Evolutionary conservation across 2,888 invertebrate species (phyloP), one percentile per base, ranked within the genome.

Genomic region (Hedychridium roseum): DNA sequence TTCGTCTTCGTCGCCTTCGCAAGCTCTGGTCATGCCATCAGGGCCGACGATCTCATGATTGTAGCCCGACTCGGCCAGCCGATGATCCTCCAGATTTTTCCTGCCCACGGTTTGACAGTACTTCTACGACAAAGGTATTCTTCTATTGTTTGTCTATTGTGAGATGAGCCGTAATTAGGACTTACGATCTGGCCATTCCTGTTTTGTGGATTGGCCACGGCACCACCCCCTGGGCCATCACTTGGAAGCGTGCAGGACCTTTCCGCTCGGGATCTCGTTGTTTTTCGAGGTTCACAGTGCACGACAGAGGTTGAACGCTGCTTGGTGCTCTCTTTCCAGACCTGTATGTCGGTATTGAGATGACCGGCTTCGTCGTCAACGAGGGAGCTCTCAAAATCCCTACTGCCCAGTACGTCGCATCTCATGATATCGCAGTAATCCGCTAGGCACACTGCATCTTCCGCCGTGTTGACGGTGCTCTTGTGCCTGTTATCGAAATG

Each of bases 361-460:
- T 85, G 83, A 56, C 83, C 85, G 32, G 85, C 84, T 68, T 86
- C 86, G 54, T 87, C 88, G 57, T 86, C 83, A 68, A 86, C 79
- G 28, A 83, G 69, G 52, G 80, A 83, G 39, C 82, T 82, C 27
- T 73, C 74, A 31, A 76, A 70, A 54, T 90, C 90, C 74, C 90
- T 88, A 51, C 88, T 87, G 59, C 88, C 84, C 64, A 94, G 82
- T 41, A 95, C 92, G 78, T 94, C 93, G 80, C 96, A 96, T 64
- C 96, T 87, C 90, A 96, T 94, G 68, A 96, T 92, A 81, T 96
- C 95, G 84, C 96, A 97, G 81, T 91, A 95, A 80, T 95, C 94
- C 40, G 94, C 93, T 70, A 95, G 84, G 80, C 96, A 96, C 70
- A 95, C 90, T 54, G 93, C 90, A 80, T 94, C 94, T 81, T 94